Percentiles rank a stretch among this genome's conserved stretches.
phyloP scores from a whole-genome alignment of 1,140 invertebrate genomes.

The Notospermus geniculatus region DNA sequence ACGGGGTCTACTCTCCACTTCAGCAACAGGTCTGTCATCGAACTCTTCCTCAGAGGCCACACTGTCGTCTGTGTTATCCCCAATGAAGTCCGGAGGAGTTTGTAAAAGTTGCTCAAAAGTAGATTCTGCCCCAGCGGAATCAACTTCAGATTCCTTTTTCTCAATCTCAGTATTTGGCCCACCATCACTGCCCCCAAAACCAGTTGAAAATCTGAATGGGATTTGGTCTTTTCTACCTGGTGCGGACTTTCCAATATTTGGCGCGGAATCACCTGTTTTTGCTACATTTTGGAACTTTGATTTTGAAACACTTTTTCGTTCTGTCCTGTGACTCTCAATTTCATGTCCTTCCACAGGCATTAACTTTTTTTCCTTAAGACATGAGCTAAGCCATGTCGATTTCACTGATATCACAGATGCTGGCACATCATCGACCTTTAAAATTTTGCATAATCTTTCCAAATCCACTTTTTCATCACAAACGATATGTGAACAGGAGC shows the following conservation, averaged over 20 bases:
- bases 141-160: not conserved
- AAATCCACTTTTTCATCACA: constrained; percentile 49
- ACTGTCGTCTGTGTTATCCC: not conserved
- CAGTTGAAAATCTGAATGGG: constrained; percentile 12
- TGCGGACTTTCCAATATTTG: too few species aligned
- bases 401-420: constrained; percentile 34
- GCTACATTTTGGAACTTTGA: too few species aligned
- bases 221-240: too few species aligned
- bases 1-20: constrained; percentile 10
- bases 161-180: constrained; percentile 12
- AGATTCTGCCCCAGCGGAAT: not conserved
- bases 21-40: constrained; percentile 24
- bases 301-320: not conserved
- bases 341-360: constrained; percentile 21
- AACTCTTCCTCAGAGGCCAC: constrained; percentile 24
- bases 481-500: constrained; percentile 36
- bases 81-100: not conserved
- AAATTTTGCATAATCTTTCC: constrained; percentile 36
- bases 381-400: constrained; percentile 49
- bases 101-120: not conserved
- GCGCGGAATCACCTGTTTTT: too few species aligned
- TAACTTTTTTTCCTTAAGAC: constrained; percentile 39
- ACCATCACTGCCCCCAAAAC: not conserved
- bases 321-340: constrained; percentile 14
- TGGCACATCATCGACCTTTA: constrained; percentile 34